Evolutionary conservation across 2,113 vertebrate genomes (phyloP), one percentile per base, ranked within the genome.

Genomic region (Orientallactaga bullata): DNA sequence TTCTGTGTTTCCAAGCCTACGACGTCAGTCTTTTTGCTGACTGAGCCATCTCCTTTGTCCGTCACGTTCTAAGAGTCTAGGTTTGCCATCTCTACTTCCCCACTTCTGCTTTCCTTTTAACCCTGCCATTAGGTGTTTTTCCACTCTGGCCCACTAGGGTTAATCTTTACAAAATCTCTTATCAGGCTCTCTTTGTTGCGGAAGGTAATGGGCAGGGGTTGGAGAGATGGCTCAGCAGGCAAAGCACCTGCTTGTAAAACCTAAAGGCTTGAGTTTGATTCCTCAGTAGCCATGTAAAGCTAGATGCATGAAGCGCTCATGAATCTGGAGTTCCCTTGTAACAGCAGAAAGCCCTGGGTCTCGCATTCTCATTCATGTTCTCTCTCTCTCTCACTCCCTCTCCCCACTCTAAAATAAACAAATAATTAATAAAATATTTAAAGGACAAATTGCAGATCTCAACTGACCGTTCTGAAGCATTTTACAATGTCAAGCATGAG

Each of bases 101-200:
- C 16, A 86, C 84, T 20, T 89, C 69, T 78, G 4, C 3, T 42
- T 92, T 47, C 55, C 21, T 21, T 74, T 89, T 87, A 30, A 91
- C 39, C 12, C 47, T 82, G 20, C 24, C 26, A 60, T 35, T 61
- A 20, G 66, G n/a, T 12, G 35, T 89, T 37, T 93, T 0, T 69
- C 55, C 37, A 6, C 76, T 79, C 58, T 86, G 51, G 24, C 13
- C 51, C 23, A 32, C 47, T 73, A n/a, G 61, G 30, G 23, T 76
- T 84, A 76, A 83, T 85, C 30, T 90, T 86, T 39, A 12, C 23
- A 24, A 65, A 65, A 13, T 91, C 39, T 94, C 8, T 32, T 85
- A 65, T 47, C 2, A 24, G 32, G 24, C 77, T 0, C 1, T 26
- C 79, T 96, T 89, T 94, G 23, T 71, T 89, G 32, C 21, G 81